Percentiles rank a stretch among this genome's conserved stretches.
Conservation (phyloP, 2,888 invertebrate genomes). For the Lottia gigantea region DNA sequence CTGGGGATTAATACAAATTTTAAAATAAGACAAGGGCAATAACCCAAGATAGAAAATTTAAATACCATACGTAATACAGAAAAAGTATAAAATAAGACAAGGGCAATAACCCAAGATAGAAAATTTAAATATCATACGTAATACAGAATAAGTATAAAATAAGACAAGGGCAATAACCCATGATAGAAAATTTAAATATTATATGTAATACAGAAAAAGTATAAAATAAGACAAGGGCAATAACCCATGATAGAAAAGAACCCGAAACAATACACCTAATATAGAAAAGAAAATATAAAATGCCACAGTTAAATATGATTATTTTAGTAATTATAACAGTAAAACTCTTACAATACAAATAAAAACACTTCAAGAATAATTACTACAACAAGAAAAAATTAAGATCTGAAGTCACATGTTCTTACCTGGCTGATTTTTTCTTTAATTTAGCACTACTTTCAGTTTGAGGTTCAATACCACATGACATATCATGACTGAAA, state of each 20-base stretch:
- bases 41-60: conserved; percentile 11
- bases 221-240: not conserved
- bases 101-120: too few species aligned
- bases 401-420: not conserved
- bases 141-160: too few species aligned
- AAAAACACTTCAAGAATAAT: not conserved
- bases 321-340: not conserved
- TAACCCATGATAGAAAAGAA: not conserved
- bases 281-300: not conserved
- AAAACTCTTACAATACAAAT: not conserved
- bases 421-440: conserved; percentile 55
- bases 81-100: not conserved
- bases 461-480: conserved; percentile 81
- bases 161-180: too few species aligned
- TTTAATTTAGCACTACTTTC: conserved; percentile 48
- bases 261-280: conserved; percentile 1
- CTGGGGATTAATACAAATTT: not conserved
- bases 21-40: not conserved
- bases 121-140: too few species aligned
- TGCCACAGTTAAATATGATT: not conserved
- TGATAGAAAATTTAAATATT: too few species aligned
- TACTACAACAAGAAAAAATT: not conserved
- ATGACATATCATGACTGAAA: conserved; percentile 78
- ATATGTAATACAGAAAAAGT: too few species aligned
- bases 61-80: conserved; percentile 1